A percentile compares a stretch with the other conserved stretches of the same genome.
Conservation (phyloP, 2,888 invertebrate genomes). For the Aromia moschata region DNA sequence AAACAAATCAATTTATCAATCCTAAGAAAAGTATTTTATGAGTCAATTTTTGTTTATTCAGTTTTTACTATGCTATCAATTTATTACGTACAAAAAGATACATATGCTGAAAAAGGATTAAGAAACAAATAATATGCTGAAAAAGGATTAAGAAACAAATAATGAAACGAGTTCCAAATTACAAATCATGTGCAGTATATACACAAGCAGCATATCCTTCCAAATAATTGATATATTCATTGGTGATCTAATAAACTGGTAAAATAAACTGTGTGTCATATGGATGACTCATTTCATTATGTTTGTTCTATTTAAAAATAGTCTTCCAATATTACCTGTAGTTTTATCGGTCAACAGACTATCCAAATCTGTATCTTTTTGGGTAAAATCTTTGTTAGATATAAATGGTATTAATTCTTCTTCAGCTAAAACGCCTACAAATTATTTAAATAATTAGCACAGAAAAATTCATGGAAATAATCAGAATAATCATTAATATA, state of each 20-base stretch:
- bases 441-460: conserved; percentile 14
- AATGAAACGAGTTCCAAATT: too few relatives aligned
- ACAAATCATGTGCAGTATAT: too few relatives aligned
- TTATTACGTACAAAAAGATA: not conserved
- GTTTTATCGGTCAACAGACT: conserved; percentile 58
- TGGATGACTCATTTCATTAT: too few relatives aligned
- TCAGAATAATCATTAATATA: too few relatives aligned
- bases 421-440: conserved; percentile 56
- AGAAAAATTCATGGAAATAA: not conserved
- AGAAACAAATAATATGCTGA: too few relatives aligned
- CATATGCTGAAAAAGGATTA: too few relatives aligned
- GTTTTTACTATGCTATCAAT: not conserved
- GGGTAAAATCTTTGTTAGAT: conserved; percentile 50
- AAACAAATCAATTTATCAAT: conserved; percentile 5
- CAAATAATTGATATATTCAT: too few relatives aligned
- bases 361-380: conserved; percentile 54
- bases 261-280: too few relatives aligned
- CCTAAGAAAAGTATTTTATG: too few relatives aligned
- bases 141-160: too few relatives aligned
- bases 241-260: too few relatives aligned
- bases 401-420: conserved; percentile 61
- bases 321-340: conserved; percentile 51
- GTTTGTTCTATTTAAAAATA: not conserved
- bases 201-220: too few relatives aligned
- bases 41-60: not conserved